Evolutionary conservation across 1,140 invertebrate species (phyloP).

Genomic region (Lasioglossum baleicum): DNA sequence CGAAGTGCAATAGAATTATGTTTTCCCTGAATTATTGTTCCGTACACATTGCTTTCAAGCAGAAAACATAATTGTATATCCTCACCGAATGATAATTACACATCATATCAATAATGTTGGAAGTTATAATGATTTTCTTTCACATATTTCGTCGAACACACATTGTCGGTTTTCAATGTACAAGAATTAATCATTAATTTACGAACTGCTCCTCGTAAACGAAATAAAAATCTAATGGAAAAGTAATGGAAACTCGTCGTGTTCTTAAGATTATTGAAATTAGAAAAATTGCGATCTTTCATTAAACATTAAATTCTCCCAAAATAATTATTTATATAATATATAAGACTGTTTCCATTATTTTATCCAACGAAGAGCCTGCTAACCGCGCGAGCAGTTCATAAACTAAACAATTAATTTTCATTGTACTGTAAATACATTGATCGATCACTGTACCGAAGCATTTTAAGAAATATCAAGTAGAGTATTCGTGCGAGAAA

Average conservation of each 20-base stretch:
- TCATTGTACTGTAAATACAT: neutral
- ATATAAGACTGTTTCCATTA: too few relatives aligned
- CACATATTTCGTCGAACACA: neutral
- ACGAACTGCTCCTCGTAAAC: neutral
- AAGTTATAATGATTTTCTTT: neutral
- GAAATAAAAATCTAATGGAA: too few relatives aligned
- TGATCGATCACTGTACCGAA: neutral
- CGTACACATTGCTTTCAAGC: neutral
- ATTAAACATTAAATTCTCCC: too few relatives aligned
- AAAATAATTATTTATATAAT: too few relatives aligned
- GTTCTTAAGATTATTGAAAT: too few relatives aligned
- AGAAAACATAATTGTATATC: neutral
- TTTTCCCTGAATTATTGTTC: neutral
- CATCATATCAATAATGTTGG: neutral
- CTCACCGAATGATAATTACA: neutral
- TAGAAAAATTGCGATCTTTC: too few relatives aligned
- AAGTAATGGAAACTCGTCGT: too few relatives aligned
- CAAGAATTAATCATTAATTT: conserved; percentile 18
- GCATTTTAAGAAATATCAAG: neutral
- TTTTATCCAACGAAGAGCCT: too few relatives aligned
- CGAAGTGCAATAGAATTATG: neutral
- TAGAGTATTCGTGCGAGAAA: neutral
- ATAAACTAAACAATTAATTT: conserved; percentile 18
- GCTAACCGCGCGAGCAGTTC: neutral
- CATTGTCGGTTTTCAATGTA: neutral